Percentiles rank a stretch among this genome's conserved stretches.
Evolutionary conservation across 2,888 invertebrate genomes (phyloP).

Genomic region (Caenorhabditis imperialis): DNA sequence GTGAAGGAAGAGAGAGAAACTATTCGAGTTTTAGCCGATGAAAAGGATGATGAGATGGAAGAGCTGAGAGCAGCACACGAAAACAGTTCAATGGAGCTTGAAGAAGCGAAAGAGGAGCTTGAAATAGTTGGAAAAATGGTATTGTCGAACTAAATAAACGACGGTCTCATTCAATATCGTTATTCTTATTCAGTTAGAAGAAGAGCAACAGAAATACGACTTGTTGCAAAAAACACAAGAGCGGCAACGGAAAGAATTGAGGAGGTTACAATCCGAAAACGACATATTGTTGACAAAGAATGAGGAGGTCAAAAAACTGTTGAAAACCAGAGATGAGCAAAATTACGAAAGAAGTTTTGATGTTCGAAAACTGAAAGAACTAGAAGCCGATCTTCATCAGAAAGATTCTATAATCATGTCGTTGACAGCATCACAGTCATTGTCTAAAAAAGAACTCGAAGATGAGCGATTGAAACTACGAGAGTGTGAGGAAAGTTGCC

Average conservation of each 20-base stretch:
- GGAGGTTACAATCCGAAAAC: conserved; percentile 2
- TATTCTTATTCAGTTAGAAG: conserved; percentile 9
- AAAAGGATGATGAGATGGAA: conserved; percentile 16
- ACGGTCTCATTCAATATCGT: too few species aligned
- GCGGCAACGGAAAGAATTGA: conserved; percentile 18
- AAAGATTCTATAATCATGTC: conserved; percentile 28
- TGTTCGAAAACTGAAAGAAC: conserved; percentile 38
- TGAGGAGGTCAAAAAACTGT: conserved; percentile 3
- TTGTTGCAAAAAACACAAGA: conserved; percentile 13
- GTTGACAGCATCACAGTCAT: conserved; percentile 14
- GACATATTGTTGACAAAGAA: conserved; percentile 2
- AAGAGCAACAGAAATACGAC: conserved; percentile 38
- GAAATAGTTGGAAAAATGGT: conserved; percentile 45
- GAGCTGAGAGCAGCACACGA: conserved; percentile 3
- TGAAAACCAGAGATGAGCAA: conserved; percentile 5
- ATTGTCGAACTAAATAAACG: background rate
- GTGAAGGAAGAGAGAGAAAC: conserved; percentile 46
- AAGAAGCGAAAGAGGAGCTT: conserved; percentile 27
- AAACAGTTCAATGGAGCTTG: background rate
- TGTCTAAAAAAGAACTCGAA: conserved; percentile 23
- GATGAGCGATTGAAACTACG: conserved; percentile 34
- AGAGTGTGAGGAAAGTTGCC: too few species aligned
- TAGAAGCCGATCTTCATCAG: conserved; percentile 38
- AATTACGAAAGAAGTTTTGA: conserved; percentile 40
- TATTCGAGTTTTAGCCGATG: conserved; percentile 35